Base-by-base conservation (phyloP, 2,797 vertebrate genomes). In the Rhinoraja longicauda region DNA sequence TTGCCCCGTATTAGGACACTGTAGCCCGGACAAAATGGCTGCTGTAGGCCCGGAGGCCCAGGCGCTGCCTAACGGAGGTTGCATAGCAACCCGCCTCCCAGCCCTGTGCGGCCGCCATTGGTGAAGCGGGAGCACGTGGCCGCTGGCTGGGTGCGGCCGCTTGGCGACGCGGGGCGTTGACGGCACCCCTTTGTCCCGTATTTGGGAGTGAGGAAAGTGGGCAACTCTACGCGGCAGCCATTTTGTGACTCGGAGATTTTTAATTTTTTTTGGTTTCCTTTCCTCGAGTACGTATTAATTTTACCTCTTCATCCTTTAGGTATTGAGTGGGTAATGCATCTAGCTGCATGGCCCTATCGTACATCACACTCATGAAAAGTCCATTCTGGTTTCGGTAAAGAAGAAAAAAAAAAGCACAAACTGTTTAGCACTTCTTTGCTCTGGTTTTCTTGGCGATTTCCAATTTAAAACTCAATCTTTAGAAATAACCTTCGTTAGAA, bases 401-500 rank as follows among this genome's bases (percentile, higher is more conserved):
- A 92, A 92, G 90, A 91, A 45, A 92, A 92, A 92, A 75, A 91
- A 92, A 92, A 92, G 90, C 90, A 92, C 90, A 92, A 92, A 75
- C 70, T 92, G 70, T 73, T 73, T 92, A 73, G 90, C 90, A 92
- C 90, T 92, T 92, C 90, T 73, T 92, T 90, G 72, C 90, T 92
- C 73, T 92, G 90, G 90, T 45, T 75, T 53, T 92, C 90, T 92
- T 92, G 90, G 91, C 73, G 90, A 57, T 73, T 92, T 73, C 75
- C 90, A 73, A 75, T 75, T 53, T 26, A 92, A 73, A 92, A 92
- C 90, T 75, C 57, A 39, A 75, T 92, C 39, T 57, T 91, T 92
- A 92, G 70, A 75, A 53, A 75, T 73, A 75, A 75, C 75, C 90
- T 57, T 92, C 90, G 92, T 73, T 92, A 92, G 90, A 92, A 53